Base-by-base conservation (phyloP, 2,797 vertebrate genomes). In the Xenopus petersii region DNA sequence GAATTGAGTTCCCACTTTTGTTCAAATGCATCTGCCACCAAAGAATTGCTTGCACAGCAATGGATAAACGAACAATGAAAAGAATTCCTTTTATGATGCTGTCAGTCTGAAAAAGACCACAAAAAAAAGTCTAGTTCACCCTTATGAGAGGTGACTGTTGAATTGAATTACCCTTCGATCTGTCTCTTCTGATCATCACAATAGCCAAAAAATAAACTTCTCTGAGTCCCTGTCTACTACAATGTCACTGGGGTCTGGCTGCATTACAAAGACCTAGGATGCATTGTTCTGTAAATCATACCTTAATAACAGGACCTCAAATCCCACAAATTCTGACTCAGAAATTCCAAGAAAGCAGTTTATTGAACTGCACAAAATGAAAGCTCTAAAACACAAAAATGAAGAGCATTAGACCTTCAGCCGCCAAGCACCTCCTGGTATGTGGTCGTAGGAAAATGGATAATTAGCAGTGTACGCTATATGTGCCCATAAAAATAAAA, bases 31-130 rank as follows among this genome's bases (percentile, higher is more conserved):
- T 74, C 62, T 74, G 71, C 71, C 55, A 70, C 61, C 61, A 64
- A 61, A 65, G 62, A 73, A 74, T 47, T 74, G 71, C 77, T 79
- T 66, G 77, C 71, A 79, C 75, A 64, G 71, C 24, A 66, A 26
- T 69, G 47, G 76, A 13, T 65, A 36, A 10, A 16, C 1, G 62
- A 70, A 74, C 71, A 77, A 58, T 73, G 62, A 61, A 24, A 70
- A 65, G 42, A n/a, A 49, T 73, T 74, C 47, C 55, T 66, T 80
- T 76, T 67, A 74, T 63, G 59, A 65, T 49, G 46, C 67, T 64
- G 49, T 62, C 71, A 76, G 60, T 61, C 47, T 73, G 64, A 48
- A 59, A 61, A 76, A 65, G 69, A 17, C 67, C 12, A 62, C 21
- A 79, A 59, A 51, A 60, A 70, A 70, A 51, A 66, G 64, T 74